These are phyloP conservation scores for Zosterops lateralis DNA, from an alignment of 2,113 vertebrate species.

Conservation along the genomic window DNA sequence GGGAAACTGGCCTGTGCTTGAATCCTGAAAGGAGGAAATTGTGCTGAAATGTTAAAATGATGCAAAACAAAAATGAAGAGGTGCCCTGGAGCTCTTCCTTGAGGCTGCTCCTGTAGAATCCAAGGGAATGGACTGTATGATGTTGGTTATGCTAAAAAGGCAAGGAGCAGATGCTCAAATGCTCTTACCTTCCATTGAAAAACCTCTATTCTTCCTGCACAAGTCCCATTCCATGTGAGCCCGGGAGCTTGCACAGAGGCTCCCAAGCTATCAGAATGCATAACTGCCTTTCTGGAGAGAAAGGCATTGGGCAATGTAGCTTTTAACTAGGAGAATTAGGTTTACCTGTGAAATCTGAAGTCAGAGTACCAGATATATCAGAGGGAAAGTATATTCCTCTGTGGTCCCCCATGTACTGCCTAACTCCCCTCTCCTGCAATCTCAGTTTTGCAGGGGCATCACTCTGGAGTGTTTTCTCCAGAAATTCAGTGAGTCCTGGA, in stretches of 20 bases:
- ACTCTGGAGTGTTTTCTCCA: rapidly evolving
- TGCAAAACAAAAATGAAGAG: neutral
- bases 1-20: neutral
- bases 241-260: neutral
- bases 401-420: rapidly evolving
- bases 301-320: neutral
- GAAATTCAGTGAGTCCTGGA: neutral
- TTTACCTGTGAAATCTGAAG: neutral
- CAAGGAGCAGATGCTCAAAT: neutral
- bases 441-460: neutral
- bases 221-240: neutral
- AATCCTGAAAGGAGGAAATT: neutral
- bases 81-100: neutral
- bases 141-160: neutral
- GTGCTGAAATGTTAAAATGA: neutral
- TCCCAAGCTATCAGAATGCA: neutral
- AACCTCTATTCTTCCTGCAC: neutral
- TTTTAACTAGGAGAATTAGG: neutral
- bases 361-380: neutral
- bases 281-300: neutral
- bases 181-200: neutral
- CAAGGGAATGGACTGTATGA: neutral
- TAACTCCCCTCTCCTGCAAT: neutral
- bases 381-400: neutral
- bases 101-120: neutral